phyloP scores from a whole-genome alignment of 2,797 vertebrate genomes.

The Fistularia commersonii region DNA sequence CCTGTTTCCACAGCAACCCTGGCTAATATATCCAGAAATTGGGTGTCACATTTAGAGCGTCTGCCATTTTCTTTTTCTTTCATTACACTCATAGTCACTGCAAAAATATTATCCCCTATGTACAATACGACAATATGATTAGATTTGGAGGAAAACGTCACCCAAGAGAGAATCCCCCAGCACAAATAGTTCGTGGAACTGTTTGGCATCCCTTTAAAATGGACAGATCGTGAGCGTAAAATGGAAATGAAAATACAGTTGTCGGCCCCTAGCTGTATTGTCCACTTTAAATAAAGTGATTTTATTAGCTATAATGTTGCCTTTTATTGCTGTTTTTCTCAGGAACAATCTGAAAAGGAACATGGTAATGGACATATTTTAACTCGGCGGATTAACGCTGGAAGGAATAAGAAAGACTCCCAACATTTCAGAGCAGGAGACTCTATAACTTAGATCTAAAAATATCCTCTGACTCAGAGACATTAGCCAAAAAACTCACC shows the following conservation, averaged over 20 bases:
- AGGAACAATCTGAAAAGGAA: background rate
- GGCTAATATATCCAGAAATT: conserved; percentile 78
- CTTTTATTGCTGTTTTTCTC: too few relatives aligned
- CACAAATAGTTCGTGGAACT: too few relatives aligned
- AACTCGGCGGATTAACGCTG: conserved; percentile 18
- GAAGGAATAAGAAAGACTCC: conserved; percentile 30
- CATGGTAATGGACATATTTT: conserved; percentile 11
- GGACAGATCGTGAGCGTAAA: background rate
- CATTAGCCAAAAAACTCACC: conserved; percentile 43
- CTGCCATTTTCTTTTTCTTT: conserved; percentile 70
- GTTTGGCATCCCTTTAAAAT: too few relatives aligned
- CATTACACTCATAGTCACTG: conserved; percentile 57
- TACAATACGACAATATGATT: conserved; percentile 38
- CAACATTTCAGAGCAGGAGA: conserved; percentile 28
- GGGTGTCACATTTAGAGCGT: conserved; percentile 73
- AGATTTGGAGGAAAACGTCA: background rate
- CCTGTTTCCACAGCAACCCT: conserved; percentile 77
- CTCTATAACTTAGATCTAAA: conserved; percentile 58
- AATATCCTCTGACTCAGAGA: conserved; percentile 62
- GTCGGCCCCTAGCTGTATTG: too few relatives aligned
- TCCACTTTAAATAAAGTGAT: too few relatives aligned
- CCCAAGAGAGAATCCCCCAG: too few relatives aligned
- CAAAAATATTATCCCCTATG: conserved; percentile 49
- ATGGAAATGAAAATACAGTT: background rate
- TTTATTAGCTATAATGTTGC: too few relatives aligned